Conservation (phyloP, 2,888 invertebrate genomes). For the Coleophora flavipennella region DNA sequence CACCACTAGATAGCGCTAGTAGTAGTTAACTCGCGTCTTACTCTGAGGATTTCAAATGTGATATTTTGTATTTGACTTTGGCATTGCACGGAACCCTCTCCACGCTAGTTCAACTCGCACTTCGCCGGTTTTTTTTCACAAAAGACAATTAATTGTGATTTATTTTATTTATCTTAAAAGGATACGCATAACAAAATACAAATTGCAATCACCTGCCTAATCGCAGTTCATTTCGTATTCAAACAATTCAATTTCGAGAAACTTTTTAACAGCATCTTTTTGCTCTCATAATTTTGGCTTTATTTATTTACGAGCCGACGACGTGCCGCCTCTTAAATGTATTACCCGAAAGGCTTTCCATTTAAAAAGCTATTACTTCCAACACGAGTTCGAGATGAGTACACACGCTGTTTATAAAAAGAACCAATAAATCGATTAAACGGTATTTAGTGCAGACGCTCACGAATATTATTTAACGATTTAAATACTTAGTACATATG, state of each 20-base stretch:
- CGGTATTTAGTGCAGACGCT: slow-evolving; percentile 20
- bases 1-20: too few species aligned
- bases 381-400: slow-evolving; percentile 35
- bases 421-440: slow-evolving; percentile 24
- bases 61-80: too few species aligned
- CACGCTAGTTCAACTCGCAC: too few species aligned
- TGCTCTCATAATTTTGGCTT: too few species aligned
- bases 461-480: too few species aligned
- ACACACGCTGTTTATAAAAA: slow-evolving; percentile 41
- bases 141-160: too few species aligned
- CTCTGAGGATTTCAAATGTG: too few species aligned
- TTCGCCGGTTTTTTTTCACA: too few species aligned
- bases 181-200: neutral
- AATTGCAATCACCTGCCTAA: neutral
- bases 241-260: slow-evolving; percentile 25
- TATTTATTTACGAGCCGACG: slow-evolving; percentile 2
- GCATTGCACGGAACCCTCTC: too few species aligned
- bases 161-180: too few species aligned
- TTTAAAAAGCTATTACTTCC: slow-evolving; percentile 61
- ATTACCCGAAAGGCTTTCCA: slow-evolving; percentile 30
- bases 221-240: slow-evolving; percentile 8
- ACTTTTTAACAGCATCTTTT: slow-evolving; percentile 12
- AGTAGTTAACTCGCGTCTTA: too few species aligned
- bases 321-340: slow-evolving; percentile 23
- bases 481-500: too few species aligned